These are phyloP conservation scores for Burhinus bistriatus DNA, from an alignment of 2,113 vertebrate species.

Conservation along the genomic window DNA sequence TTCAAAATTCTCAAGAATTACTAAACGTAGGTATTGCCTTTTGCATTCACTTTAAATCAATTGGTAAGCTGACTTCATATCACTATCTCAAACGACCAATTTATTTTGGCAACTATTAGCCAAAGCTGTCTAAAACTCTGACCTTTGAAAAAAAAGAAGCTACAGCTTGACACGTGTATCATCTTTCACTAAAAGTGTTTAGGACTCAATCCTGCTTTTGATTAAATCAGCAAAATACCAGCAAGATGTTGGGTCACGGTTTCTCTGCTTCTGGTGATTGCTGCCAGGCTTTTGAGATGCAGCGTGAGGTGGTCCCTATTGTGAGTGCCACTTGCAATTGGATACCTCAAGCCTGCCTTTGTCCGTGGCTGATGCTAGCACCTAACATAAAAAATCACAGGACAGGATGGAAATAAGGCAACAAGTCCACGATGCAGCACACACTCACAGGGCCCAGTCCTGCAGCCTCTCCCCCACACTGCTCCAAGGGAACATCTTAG, in stretches of 20 bases:
- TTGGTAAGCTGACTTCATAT: background rate
- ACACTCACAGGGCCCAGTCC: accelerated
- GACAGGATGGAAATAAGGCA: background rate
- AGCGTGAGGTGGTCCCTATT: accelerated
- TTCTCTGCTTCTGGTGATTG: background rate
- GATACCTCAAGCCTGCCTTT: background rate
- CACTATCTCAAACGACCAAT: background rate
- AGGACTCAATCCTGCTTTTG: background rate
- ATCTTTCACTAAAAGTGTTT: background rate
- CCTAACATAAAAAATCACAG: too few relatives aligned
- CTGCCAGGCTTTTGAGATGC: background rate
- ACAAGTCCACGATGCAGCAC: background rate
- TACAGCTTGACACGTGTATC: background rate
- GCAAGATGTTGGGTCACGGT: background rate
- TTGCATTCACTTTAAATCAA: background rate
- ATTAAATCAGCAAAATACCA: background rate
- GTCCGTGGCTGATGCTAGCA: background rate
- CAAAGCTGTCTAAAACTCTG: background rate
- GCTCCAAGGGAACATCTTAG: background rate
- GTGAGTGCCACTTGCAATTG: background rate
- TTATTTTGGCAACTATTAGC: background rate
- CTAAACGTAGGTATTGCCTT: background rate
- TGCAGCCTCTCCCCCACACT: background rate
- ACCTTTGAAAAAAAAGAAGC: background rate
- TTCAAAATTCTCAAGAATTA: background rate